phyloP scores from a whole-genome alignment of 2,797 vertebrate genomes.

The Periparus ater region DNA sequence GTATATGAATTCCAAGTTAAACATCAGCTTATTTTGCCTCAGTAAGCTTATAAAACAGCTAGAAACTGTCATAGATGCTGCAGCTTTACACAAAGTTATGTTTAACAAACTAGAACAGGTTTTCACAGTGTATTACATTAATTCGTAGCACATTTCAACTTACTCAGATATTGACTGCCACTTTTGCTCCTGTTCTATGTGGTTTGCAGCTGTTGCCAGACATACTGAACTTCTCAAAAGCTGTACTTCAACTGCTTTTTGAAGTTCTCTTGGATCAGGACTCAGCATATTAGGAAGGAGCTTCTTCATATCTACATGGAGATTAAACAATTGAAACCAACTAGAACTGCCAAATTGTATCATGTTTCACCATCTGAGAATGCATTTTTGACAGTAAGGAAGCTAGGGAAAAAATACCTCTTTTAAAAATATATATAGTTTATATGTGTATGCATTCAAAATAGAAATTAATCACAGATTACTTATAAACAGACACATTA shows the following conservation, averaged over 20 bases:
- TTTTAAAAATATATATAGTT: background rate
- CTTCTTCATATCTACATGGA: constrained; percentile 88
- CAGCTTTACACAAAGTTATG: background rate
- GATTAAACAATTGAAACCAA: constrained; percentile 38
- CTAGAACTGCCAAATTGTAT: background rate
- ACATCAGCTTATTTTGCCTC: background rate
- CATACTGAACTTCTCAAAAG: constrained; percentile 91
- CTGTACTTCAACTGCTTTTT: constrained; percentile 97
- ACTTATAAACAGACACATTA: background rate
- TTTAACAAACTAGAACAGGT: background rate
- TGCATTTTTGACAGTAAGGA: background rate
- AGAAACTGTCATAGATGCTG: background rate
- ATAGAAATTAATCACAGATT: background rate
- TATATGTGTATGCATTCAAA: background rate
- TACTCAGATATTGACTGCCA: constrained; percentile 87
- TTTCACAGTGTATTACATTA: background rate
- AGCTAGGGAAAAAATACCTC: rapidly evolving
- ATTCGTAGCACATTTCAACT: constrained; percentile 62
- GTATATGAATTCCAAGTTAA: background rate
- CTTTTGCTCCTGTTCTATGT: constrained; percentile 86
- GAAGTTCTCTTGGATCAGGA: constrained; percentile 94
- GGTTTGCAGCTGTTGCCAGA: constrained; percentile 82
- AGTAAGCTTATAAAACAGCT: background rate
- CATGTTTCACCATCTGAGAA: background rate
- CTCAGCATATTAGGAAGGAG: constrained; percentile 92